These are phyloP conservation scores for Otocyon megalotis DNA, from an alignment of 2,113 vertebrate genomes.

Conservation along the genomic window DNA sequence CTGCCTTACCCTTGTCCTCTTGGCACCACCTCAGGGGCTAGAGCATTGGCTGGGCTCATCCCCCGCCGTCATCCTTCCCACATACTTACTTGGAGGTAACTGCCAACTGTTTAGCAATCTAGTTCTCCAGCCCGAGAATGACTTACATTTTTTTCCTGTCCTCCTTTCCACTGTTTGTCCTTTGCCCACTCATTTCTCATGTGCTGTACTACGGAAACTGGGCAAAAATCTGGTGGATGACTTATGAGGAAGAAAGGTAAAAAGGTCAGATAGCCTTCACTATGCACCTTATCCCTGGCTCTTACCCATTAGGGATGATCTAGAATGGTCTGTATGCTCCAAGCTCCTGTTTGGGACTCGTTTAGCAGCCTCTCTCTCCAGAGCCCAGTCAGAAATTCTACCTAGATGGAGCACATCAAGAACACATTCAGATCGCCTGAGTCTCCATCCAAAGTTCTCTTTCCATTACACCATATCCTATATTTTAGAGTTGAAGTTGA, in stretches of 20 bases:
- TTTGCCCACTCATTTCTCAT: background rate
- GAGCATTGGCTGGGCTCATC: background rate
- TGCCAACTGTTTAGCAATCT: background rate
- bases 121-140: background rate
- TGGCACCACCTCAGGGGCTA: background rate
- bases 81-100: background rate
- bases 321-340: background rate
- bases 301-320: background rate
- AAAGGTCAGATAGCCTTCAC: background rate
- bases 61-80: background rate
- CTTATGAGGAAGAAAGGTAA: conserved; percentile 15
- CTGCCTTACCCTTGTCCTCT: background rate
- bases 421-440: background rate
- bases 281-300: background rate
- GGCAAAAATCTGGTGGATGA: background rate
- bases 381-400: background rate
- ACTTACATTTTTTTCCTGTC: background rate
- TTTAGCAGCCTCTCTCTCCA: background rate
- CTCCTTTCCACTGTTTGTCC: background rate
- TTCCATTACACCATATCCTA: background rate
- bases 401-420: background rate
- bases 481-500: conserved; percentile 18
- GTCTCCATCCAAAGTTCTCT: background rate
- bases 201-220: background rate
- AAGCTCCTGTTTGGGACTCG: background rate